A percentile compares a stretch with the other conserved stretches of the same genome.
phyloP scores from a whole-genome alignment of 2,797 vertebrate genomes.

The Gorsachius magnificus region DNA sequence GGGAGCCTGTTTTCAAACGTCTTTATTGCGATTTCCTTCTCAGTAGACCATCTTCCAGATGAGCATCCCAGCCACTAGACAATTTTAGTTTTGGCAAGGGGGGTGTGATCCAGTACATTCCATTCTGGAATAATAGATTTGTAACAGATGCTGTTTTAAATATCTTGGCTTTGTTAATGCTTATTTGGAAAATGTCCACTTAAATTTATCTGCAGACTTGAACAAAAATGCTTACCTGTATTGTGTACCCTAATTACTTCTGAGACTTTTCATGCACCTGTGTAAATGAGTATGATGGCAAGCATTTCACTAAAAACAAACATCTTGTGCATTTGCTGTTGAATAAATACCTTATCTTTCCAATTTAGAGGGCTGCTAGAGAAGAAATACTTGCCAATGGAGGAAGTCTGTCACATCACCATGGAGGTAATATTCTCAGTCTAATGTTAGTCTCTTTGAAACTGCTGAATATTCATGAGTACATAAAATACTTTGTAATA shows the following conservation, averaged over 20 bases:
- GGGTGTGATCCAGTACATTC: not conserved
- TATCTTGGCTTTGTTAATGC: not conserved
- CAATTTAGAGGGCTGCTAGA: conserved; percentile 89
- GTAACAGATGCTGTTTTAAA: not conserved
- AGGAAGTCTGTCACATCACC: conserved; percentile 97
- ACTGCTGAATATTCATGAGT: not conserved
- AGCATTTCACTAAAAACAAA: not conserved
- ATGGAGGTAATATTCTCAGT: conserved; percentile 88
- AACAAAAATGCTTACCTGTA: not conserved
- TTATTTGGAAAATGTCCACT: not conserved
- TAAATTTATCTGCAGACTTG: not conserved
- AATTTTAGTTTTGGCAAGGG: not conserved
- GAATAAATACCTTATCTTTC: conserved; percentile 3
- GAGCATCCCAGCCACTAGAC: not conserved
- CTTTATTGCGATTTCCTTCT: not conserved
- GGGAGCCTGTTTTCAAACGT: not conserved
- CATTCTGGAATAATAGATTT: not conserved
- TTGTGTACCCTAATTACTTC: not conserved
- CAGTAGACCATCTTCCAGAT: not conserved
- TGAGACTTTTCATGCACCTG: not conserved
- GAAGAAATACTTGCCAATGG: conserved; percentile 98
- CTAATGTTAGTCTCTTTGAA: not conserved
- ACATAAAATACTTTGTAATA: not conserved
- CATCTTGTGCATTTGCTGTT: not conserved
- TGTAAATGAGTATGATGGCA: not conserved